Conservation (phyloP, 2,888 invertebrate genomes). For the Spilosoma lubricipeda region DNA sequence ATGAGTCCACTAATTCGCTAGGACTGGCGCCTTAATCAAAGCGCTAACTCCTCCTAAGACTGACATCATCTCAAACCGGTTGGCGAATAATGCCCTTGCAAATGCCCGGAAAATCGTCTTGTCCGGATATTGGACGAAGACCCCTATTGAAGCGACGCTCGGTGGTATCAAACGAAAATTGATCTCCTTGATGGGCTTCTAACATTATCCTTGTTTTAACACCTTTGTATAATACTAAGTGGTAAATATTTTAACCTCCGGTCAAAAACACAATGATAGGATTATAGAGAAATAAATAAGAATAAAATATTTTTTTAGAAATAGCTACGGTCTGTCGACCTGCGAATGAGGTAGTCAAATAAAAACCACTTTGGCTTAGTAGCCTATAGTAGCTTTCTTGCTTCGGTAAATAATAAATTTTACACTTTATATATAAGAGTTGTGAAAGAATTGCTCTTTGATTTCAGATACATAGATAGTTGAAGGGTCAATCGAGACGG, state of each 20-base stretch:
- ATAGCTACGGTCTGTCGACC: background rate
- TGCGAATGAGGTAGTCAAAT: background rate
- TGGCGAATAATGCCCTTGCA: slow-evolving; percentile 32
- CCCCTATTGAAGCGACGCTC: slow-evolving; percentile 29
- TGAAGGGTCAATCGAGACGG: background rate
- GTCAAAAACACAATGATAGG: background rate
- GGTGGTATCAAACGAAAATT: slow-evolving; percentile 23
- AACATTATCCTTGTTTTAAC: background rate
- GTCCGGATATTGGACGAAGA: slow-evolving; percentile 48
- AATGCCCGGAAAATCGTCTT: slow-evolving; percentile 43
- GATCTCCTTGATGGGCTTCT: background rate
- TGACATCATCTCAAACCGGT: slow-evolving; percentile 44
- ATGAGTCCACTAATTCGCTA: slow-evolving; percentile 9
- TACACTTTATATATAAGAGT: background rate
- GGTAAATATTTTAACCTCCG: background rate
- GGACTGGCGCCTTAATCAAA: slow-evolving; percentile 23
- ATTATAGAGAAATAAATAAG: background rate
- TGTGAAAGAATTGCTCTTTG: background rate
- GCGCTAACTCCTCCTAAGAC: slow-evolving; percentile 34
- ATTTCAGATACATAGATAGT: background rate
- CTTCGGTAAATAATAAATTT: background rate
- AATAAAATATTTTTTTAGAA: no score
- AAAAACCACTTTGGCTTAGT: no score
- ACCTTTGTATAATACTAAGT: background rate
- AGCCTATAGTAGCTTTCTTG: background rate